Conservation (phyloP, 2,797 vertebrate genomes). For the Artibeus jamaicensis region DNA sequence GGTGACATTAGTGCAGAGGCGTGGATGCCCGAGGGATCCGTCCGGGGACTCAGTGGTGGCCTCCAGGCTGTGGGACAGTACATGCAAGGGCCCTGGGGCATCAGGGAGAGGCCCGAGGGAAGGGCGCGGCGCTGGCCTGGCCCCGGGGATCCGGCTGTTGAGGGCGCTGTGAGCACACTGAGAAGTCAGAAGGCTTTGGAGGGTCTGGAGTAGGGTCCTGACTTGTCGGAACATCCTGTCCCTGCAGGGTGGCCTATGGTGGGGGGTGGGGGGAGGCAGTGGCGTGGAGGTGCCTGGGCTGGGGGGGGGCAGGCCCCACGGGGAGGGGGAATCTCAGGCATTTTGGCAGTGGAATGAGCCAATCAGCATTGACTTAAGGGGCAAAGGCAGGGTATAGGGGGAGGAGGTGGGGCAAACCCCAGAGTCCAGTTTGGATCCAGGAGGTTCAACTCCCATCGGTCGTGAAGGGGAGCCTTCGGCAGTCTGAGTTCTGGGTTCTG, state of each 20-base stretch:
- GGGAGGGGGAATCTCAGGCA: fast-evolving
- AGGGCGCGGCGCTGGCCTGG: not conserved
- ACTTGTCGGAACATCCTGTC: not conserved
- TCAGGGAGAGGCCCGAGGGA: no score
- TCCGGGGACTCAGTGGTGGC: not conserved
- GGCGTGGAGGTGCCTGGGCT: not conserved
- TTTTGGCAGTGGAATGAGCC: not conserved
- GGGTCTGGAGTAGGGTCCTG: not conserved
- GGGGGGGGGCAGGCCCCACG: no score
- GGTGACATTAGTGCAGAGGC: not conserved
- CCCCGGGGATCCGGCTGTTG: not conserved
- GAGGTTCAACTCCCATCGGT: fast-evolving
- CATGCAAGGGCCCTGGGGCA: not conserved
- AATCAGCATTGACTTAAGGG: not conserved
- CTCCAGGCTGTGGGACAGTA: fast-evolving
- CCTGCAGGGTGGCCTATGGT: not conserved
- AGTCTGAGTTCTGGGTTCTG: no score
- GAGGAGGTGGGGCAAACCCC: not conserved
- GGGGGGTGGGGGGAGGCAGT: no score
- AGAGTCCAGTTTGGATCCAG: not conserved
- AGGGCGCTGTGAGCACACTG: fast-evolving
- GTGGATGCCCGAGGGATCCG: not conserved
- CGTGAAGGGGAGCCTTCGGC: not conserved
- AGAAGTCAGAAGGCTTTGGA: not conserved
- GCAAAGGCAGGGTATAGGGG: fast-evolving